A percentile compares a stretch with the other conserved stretches of the same genome.
These are phyloP conservation scores for Limonius californicus DNA, from an alignment of 1,140 invertebrate genomes.

Conservation along the genomic window DNA sequence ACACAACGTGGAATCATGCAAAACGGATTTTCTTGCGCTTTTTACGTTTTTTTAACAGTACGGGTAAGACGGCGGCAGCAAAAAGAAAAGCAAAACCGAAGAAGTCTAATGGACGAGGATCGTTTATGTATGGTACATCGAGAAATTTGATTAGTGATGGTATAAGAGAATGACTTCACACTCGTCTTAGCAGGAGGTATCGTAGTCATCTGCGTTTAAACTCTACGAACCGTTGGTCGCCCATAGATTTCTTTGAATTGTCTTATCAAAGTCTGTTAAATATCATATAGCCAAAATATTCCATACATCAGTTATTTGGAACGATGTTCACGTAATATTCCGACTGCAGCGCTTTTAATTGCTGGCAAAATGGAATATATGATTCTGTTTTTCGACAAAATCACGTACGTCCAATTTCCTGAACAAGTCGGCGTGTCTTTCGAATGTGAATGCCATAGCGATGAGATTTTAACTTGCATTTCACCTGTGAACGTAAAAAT, in stretches of 20 bases:
- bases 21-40: no score
- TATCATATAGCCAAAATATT: no score
- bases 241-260: no score
- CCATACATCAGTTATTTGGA: no score
- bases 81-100: no score
- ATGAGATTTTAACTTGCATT: slow-evolving; percentile 17
- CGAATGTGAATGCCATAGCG: slow-evolving; percentile 17
- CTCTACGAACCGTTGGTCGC: not conserved
- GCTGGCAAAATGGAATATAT: slow-evolving; percentile 20
- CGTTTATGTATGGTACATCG: no score
- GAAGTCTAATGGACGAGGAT: no score
- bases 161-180: slow-evolving; percentile 3
- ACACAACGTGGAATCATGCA: no score
- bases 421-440: slow-evolving; percentile 12
- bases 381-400: slow-evolving; percentile 21
- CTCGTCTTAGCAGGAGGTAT: not conserved
- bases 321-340: no score
- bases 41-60: no score
- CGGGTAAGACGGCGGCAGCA: no score
- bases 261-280: no score
- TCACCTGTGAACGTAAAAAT: not conserved
- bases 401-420: slow-evolving; percentile 21
- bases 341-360: slow-evolving; percentile 1
- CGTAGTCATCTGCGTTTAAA: not conserved
- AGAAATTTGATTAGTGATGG: slow-evolving; percentile 15